phyloP scores from a whole-genome alignment of 2,113 vertebrate species.

The Leucopsar rothschildi region DNA sequence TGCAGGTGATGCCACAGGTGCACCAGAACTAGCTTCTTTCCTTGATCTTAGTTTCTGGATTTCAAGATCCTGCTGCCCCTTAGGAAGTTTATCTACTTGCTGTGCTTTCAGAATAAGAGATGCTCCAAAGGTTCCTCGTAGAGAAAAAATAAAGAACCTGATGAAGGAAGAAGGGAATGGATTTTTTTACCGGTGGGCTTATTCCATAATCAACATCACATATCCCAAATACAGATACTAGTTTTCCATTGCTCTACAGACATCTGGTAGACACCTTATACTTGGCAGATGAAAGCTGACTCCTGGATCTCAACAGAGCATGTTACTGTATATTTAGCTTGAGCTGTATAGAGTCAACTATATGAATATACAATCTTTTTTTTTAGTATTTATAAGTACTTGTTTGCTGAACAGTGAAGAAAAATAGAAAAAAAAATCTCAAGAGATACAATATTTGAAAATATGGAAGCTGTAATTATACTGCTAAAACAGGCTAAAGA shows the following conservation, averaged over 20 bases:
- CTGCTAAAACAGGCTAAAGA: not conserved
- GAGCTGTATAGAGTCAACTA: not conserved
- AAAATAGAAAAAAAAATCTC: not conserved
- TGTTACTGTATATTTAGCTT: not conserved
- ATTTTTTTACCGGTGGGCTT: not conserved
- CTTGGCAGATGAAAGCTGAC: not conserved
- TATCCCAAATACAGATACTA: not conserved
- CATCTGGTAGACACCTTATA: not conserved
- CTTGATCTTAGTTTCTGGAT: slow-evolving; percentile 79
- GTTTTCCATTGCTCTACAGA: not conserved
- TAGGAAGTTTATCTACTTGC: slow-evolving; percentile 78
- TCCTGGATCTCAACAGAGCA: not conserved
- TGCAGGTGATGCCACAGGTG: not conserved
- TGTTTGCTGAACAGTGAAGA: not conserved
- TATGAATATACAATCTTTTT: not conserved
- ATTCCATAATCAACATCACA: not conserved
- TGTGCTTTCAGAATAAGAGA: slow-evolving; percentile 78
- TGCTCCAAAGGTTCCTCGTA: slow-evolving; percentile 78
- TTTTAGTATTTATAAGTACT: not conserved
- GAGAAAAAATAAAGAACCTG: slow-evolving; percentile 82
- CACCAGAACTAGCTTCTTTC: not conserved
- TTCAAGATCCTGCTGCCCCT: slow-evolving; percentile 64
- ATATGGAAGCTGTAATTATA: not conserved
- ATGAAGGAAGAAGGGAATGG: not conserved
- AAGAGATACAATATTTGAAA: not conserved